Evolutionary conservation across 2,113 vertebrate genomes (phyloP).

Genomic region (Mugil cephalus): DNA sequence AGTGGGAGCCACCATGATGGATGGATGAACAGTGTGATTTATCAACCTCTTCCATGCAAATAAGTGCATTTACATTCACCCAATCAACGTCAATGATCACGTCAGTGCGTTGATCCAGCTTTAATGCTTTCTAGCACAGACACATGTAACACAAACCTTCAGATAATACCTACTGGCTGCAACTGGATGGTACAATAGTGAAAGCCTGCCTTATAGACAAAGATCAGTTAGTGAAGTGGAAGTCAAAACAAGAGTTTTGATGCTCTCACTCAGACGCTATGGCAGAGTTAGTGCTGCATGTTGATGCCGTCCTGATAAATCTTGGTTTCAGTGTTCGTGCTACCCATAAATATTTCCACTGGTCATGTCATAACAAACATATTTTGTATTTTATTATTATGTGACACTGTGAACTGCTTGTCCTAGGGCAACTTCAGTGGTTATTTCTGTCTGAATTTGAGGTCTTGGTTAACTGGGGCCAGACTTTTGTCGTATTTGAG

Average conservation of each 20-base stretch:
- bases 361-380: not conserved
- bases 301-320: slow-evolving; percentile 12
- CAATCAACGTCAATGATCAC: too few relatives aligned
- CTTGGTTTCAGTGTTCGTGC: slow-evolving; percentile 9
- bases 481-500: too few relatives aligned
- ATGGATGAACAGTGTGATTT: too few relatives aligned
- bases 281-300: not conserved
- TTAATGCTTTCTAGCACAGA: not conserved
- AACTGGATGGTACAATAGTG: slow-evolving; percentile 40
- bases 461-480: too few relatives aligned
- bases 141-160: not conserved
- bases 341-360: slow-evolving; percentile 16
- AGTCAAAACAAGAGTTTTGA: slow-evolving; percentile 44
- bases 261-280: not conserved
- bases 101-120: too few relatives aligned
- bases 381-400: too few relatives aligned
- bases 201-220: slow-evolving; percentile 54
- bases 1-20: too few relatives aligned
- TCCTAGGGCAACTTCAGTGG: too few relatives aligned
- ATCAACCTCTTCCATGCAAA: too few relatives aligned
- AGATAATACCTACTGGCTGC: not conserved
- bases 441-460: too few relatives aligned
- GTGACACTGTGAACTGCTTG: not conserved
- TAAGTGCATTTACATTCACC: too few relatives aligned
- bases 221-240: slow-evolving; percentile 28